Evolutionary conservation across 2,888 invertebrate species (phyloP), one percentile per base, ranked within the genome.

Genomic region (Thereva unica): DNA sequence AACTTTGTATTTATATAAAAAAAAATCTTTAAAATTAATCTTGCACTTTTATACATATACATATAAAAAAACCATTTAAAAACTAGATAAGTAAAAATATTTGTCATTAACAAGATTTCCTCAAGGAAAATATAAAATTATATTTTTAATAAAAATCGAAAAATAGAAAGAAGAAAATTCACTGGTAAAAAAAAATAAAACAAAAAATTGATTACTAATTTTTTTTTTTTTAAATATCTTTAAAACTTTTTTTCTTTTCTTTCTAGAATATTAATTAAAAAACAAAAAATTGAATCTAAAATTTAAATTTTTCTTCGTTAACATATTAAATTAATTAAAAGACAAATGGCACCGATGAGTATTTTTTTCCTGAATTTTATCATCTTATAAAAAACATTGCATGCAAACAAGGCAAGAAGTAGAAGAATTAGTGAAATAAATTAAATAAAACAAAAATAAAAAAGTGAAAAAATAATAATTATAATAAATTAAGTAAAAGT

Each of bases 21-120:
- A 40, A 50, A 69, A 69, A 71, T 67, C 64, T 67, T 70, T 70
- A 72, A 70, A 71, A 67, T 63, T 69, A 71, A 68, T 72, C 68
- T 71, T 71, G 70, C 71, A 71, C 72, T 71, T 70, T 68, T 42
- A 66, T 53, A 66, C 50, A 57, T 69, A 64, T 63, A 57, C 70
- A 68, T 53, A 64, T 44, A 53, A 41, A 9, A 23, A 40, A 50
- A 61, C 40, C 9, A 23, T 23, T 23, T 23, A 23, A 23, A 23
- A 23, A 23, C 23, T 23, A 23, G 23, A 23, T 23, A 23, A 23
- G 40, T 40, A 41, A 38, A 38, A 61, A 50, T 61, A 49, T 49
- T 61, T 49, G 61, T 23, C 23, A 23, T 50, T 40, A 61, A 61
- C 61, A 61, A n/a, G 41, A n/a, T 50, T 61, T 50, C 41, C 61